phyloP scores from a whole-genome alignment of 2,797 vertebrate species.

The Geotrypetes seraphini region DNA sequence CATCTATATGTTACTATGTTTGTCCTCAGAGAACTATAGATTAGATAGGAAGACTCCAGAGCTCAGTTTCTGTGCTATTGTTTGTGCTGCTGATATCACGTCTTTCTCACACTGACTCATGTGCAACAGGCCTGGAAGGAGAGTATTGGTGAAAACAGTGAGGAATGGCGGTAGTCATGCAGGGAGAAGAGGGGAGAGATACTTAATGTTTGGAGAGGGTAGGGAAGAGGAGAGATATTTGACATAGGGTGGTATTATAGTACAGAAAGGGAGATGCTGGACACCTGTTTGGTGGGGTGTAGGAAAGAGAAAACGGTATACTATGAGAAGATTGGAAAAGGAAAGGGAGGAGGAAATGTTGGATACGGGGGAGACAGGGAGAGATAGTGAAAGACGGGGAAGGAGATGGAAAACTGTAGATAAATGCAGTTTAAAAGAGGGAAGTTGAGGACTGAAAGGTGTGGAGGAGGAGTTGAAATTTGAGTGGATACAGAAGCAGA shows the following conservation, averaged over 20 bases:
- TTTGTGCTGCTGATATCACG: too few species aligned
- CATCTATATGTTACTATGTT: too few species aligned
- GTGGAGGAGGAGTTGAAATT: neutral
- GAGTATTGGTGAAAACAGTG: too few species aligned
- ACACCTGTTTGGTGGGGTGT: neutral
- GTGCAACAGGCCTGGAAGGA: too few species aligned
- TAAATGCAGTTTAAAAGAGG: neutral
- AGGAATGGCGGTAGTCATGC: too few species aligned
- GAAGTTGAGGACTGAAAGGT: neutral
- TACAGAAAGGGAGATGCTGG: neutral
- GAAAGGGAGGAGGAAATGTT: neutral
- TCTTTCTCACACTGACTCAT: too few species aligned
- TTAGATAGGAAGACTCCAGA: too few species aligned
- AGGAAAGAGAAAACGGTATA: neutral
- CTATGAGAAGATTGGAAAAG: too few species aligned
- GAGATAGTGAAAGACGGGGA: neutral
- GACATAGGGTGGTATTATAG: conserved; percentile 1
- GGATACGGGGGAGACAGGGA: neutral
- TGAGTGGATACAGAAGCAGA: too few species aligned
- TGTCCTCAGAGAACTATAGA: too few species aligned
- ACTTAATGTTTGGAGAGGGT: neutral
- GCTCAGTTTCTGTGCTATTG: too few species aligned
- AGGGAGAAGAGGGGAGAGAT: too few species aligned
- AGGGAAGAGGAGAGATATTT: neutral
- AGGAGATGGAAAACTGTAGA: rapidly evolving